Percentiles rank a stretch among this genome's conserved stretches.
phyloP scores from a whole-genome alignment of 2,113 vertebrate species.

The Ochotona curzoniae region DNA sequence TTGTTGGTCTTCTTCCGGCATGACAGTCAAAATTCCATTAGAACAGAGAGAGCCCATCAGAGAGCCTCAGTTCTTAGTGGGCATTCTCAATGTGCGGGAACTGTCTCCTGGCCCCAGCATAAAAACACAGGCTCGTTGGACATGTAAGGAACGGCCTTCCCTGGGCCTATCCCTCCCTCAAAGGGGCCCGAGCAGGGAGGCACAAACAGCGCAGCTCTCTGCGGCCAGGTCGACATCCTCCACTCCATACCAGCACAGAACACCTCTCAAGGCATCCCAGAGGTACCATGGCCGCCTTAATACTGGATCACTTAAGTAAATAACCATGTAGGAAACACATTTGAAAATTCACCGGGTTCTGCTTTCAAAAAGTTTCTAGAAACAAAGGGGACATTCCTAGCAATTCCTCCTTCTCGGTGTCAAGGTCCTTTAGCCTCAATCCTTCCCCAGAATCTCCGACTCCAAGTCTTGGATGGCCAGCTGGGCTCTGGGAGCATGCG shows the following conservation, averaged over 20 bases:
- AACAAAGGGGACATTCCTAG: neutral
- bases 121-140: neutral
- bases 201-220: too few relatives aligned
- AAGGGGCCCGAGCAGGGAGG: neutral
- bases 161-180: neutral
- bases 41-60: neutral
- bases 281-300: neutral
- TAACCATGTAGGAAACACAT: constrained; percentile 67
- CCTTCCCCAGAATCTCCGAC: neutral
- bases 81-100: too few relatives aligned
- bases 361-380: constrained; percentile 6
- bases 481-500: neutral
- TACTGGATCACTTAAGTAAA: constrained; percentile 68
- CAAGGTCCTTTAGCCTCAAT: neutral
- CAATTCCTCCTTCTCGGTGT: neutral
- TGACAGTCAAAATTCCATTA: neutral
- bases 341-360: neutral
- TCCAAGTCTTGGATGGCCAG: neutral
- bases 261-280: neutral
- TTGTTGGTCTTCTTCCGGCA: neutral
- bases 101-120: neutral
- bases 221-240: neutral
- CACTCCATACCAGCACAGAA: neutral
- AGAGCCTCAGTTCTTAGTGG: neutral
- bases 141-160: neutral